Conservation (phyloP, 2,888 invertebrate genomes). For the Zootermopsis nevadensis region DNA sequence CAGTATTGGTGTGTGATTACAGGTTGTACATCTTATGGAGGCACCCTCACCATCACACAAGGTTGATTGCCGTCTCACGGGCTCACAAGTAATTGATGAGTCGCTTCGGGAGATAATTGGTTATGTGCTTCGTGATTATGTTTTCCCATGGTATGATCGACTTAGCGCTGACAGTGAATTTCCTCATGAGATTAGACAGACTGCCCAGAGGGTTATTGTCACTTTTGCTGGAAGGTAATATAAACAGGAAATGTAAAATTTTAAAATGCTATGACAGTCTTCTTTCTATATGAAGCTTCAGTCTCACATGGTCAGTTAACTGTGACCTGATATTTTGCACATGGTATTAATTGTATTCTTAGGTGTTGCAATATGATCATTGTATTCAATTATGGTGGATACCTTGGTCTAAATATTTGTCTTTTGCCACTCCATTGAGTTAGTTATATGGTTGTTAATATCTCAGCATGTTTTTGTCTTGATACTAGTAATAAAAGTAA, state of each 20-base stretch:
- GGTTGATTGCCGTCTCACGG: slow-evolving; percentile 76
- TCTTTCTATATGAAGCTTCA: too few species aligned
- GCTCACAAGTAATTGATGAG: slow-evolving; percentile 87
- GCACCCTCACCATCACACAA: slow-evolving; percentile 19
- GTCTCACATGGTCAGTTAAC: too few species aligned
- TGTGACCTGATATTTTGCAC: too few species aligned
- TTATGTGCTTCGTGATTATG: slow-evolving; percentile 84
- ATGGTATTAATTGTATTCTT: too few species aligned
- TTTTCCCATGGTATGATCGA: slow-evolving; percentile 71
- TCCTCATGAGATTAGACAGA: slow-evolving; percentile 74
- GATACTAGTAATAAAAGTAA: too few species aligned
- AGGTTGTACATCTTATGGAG: slow-evolving; percentile 47
- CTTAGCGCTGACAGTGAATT: slow-evolving; percentile 78
- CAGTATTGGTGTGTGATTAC: not conserved
- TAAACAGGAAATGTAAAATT: not conserved
- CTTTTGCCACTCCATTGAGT: too few species aligned
- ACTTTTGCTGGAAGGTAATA: slow-evolving; percentile 77
- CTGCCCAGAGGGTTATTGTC: slow-evolving; percentile 77
- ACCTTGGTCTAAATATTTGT: too few species aligned
- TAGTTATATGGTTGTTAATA: too few species aligned
- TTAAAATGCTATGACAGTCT: too few species aligned
- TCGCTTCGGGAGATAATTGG: slow-evolving; percentile 86
- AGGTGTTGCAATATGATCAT: too few species aligned
- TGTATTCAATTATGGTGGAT: too few species aligned
- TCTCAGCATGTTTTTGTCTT: too few species aligned